These are phyloP conservation scores for Manis pentadactyla DNA, from an alignment of 2,797 vertebrate species.

Conservation along the genomic window DNA sequence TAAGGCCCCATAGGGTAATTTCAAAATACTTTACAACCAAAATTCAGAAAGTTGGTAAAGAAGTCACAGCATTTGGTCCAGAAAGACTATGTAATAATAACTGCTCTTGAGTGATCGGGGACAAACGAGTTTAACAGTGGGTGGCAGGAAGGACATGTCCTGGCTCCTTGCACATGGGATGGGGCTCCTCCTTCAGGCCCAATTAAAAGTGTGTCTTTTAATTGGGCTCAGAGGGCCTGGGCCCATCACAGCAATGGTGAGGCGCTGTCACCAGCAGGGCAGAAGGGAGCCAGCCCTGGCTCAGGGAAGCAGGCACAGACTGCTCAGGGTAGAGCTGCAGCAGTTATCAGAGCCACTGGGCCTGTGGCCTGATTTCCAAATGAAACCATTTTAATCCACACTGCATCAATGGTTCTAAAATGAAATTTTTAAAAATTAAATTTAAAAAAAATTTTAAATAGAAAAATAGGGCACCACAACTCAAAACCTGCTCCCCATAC, in stretches of 20 bases:
- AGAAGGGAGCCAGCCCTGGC: not conserved
- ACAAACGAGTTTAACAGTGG: not conserved
- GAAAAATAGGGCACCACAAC: not conserved
- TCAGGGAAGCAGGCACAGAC: not conserved
- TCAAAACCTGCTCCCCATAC: not conserved
- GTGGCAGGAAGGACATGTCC: not conserved
- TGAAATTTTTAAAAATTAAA: not conserved
- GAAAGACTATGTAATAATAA: not conserved
- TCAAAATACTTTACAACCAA: conserved; percentile 37
- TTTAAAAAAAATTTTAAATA: not conserved
- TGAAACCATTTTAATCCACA: not conserved
- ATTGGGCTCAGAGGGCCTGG: not conserved
- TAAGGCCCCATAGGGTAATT: not conserved
- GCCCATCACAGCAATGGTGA: not conserved
- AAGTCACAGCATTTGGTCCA: not conserved
- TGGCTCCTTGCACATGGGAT: not conserved
- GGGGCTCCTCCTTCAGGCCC: not conserved
- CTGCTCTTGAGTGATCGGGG: not conserved
- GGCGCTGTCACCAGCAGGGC: too few relatives aligned
- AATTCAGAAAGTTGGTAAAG: not conserved
- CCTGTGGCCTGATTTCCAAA: not conserved
- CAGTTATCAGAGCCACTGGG: accelerated
- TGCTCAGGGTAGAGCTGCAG: not conserved
- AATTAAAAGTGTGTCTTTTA: not conserved
- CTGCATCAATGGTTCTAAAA: not conserved